These are phyloP conservation scores for Polypterus bichir DNA, from an alignment of 2,113 vertebrate genomes.

Conservation along the genomic window DNA sequence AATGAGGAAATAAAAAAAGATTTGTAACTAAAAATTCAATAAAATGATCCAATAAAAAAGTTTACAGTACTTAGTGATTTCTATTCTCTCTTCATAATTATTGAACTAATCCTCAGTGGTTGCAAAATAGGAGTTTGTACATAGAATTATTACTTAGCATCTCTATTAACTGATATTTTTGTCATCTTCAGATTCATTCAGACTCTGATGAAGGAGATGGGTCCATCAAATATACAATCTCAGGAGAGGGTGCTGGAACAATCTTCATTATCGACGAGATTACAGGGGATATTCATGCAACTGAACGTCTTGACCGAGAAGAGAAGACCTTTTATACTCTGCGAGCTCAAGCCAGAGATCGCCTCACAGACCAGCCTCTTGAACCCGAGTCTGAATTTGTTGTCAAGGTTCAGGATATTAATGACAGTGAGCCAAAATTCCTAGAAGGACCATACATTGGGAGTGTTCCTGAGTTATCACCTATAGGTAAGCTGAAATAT, in stretches of 20 bases:
- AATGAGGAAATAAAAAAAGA: too few relatives aligned
- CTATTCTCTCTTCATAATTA: background rate
- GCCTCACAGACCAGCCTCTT: slow-evolving; percentile 67
- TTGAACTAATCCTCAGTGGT: slow-evolving; percentile 10
- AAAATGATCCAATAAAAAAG: too few relatives aligned
- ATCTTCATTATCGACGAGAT: slow-evolving; percentile 95
- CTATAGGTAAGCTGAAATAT: slow-evolving; percentile 60
- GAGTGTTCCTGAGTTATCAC: slow-evolving; percentile 88
- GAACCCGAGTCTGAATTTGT: slow-evolving; percentile 94
- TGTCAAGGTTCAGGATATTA: slow-evolving; percentile 98
- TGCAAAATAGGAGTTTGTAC: slow-evolving; percentile 9
- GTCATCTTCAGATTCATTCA: slow-evolving; percentile 75
- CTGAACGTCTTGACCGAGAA: slow-evolving; percentile 82
- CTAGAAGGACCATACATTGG: slow-evolving; percentile 90
- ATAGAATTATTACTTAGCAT: too few relatives aligned
- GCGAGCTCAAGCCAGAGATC: slow-evolving; percentile 75
- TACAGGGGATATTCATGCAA: slow-evolving; percentile 93
- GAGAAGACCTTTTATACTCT: slow-evolving; percentile 92
- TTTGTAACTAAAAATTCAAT: too few relatives aligned
- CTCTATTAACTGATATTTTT: slow-evolving; percentile 4
- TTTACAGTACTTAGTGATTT: too few relatives aligned
- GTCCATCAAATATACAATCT: slow-evolving; percentile 96
- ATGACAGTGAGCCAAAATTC: slow-evolving; percentile 94
- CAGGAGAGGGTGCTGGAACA: slow-evolving; percentile 82
- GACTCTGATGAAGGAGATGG: slow-evolving; percentile 91